Base-by-base conservation (phyloP, 2,888 invertebrate species). In the Hirtodrosophila duncani region DNA sequence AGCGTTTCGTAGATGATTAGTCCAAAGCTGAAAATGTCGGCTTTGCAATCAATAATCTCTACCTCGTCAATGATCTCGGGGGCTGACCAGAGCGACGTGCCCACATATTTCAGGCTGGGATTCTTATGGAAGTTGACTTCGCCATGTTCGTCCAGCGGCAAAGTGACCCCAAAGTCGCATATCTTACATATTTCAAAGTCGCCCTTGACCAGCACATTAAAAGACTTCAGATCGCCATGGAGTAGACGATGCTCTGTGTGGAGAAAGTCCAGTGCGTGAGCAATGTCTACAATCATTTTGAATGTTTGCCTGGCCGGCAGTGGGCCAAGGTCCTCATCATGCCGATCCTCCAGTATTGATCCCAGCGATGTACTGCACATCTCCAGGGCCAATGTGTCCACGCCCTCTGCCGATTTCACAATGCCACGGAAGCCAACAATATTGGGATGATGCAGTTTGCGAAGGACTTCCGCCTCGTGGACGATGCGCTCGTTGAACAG, bases 161-260 rank as follows among this genome's bases (percentile, higher is more conserved):
- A 72, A 14, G 92, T 91, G n/a, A 94, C 94, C 2, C 95, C 95
- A 83, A 95, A 95, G 86, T 95, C 95, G 71, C 95, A 94, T 10
- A 95, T 86, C 84, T 96, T 95, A 63, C 94, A 92, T 1, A 89
- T 88, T 17, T 89, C 89, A 83, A 93, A 94, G 80, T 94, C 90
- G 7, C 91, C 92, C 61, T 94, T 93, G 1, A 95, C 88, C 1
- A 96, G 88, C 27, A 96, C 88, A 82, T 96, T 96, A 81, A 91
- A 92, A 0, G 95, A 95, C 86, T 96, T 95, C 24, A 96, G 88
- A 83, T 96, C 96, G 17, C 94, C 94, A 57, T 96, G 96, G 5
- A 96, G 85, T 27, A 95, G 87, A 39, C 89, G 88, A 39, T 90
- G 91, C 57, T 89, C 90, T 1, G 90, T 91, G 83, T 96, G 96